Evolutionary conservation across 2,888 invertebrate genomes (phyloP), one percentile per base, ranked within the genome.

Genomic region (Apotomis capreana): DNA sequence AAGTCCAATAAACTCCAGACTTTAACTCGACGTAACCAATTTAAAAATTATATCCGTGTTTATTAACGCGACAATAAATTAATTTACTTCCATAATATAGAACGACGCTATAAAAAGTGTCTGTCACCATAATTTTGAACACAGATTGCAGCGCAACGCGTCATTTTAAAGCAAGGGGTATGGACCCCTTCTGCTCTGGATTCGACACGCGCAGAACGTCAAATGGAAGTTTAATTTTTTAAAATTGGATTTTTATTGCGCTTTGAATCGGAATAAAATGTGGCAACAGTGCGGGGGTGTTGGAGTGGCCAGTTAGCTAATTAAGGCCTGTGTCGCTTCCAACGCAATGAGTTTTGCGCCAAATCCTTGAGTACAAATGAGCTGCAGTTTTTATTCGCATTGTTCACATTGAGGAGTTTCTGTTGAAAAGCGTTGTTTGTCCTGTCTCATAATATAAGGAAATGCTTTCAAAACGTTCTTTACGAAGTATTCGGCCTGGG

Each of bases 181-280:
- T 87, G 83, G 85, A 86, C 83, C 89, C 91, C 87, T 84, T 87
- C 84, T 82, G 83, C 83, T 83, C 83, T 83, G 81, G 84, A 89
- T 92, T 92, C 88, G 92, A 91, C 91, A 92, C 92, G 90, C 92
- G 91, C 87, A 82, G 90, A 90, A 80, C 84, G 90, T 85, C 89
- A 89, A 90, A 90, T 89, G 85, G 87, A 85, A 88, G 82, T 92
- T 91, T 87, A 91, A 89, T 89, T 89, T 90, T 89, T 91, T 87
- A 80, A 90, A 91, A 91, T 91, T 91, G 88, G 87, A 85, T 84
- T 90, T 91, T 89, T 91, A 92, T 91, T 87, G 84, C 84, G 76
- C 81, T 83, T 83, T 83, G 80, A 78, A 84, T 81, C 78, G 82
- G 80, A 86, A 84, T 83, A 81, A 85, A 85, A 86, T 82, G 79